phyloP scores from a whole-genome alignment of 2,113 vertebrate genomes.

The Abramis brama region DNA sequence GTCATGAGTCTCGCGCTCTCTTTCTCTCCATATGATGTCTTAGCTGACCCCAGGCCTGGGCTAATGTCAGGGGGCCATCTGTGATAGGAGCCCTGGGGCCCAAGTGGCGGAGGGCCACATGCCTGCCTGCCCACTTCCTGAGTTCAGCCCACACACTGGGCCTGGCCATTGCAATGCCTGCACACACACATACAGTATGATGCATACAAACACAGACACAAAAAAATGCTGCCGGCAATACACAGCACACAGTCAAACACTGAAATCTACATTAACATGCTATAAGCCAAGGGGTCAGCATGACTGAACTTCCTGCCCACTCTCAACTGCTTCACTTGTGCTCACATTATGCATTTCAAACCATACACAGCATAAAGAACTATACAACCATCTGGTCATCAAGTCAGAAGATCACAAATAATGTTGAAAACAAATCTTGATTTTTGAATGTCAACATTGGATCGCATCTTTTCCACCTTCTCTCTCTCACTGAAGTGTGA shows the following conservation, averaged over 20 bases:
- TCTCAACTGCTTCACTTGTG: not conserved
- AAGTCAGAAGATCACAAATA: not conserved
- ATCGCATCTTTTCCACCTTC: not conserved
- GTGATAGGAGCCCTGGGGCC: constrained; percentile 50
- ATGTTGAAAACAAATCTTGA: not conserved
- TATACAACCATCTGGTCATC: not conserved
- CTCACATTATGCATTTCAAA: not conserved
- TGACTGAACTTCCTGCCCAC: constrained; percentile 25
- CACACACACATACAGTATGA: constrained; percentile 34
- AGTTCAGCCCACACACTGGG: constrained; percentile 39
- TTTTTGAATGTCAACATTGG: not conserved
- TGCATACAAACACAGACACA: constrained; percentile 24
- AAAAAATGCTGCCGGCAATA: constrained; percentile 22
- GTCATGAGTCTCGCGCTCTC: constrained; percentile 44
- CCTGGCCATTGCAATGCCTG: constrained; percentile 27
- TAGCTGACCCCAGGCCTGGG: constrained; percentile 46
- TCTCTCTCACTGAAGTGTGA: constrained; percentile 5
- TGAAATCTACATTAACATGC: constrained; percentile 21
- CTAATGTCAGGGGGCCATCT: constrained; percentile 55
- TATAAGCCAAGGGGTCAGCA: constrained; percentile 19
- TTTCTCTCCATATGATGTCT: constrained; percentile 32
- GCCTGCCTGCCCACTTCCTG: constrained; percentile 56
- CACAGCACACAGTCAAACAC: not conserved
- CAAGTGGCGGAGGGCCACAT: constrained; percentile 52
- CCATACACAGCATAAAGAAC: not conserved